Evolutionary conservation across 2,113 vertebrate genomes (phyloP).

Genomic region (Tupaia chinensis): DNA sequence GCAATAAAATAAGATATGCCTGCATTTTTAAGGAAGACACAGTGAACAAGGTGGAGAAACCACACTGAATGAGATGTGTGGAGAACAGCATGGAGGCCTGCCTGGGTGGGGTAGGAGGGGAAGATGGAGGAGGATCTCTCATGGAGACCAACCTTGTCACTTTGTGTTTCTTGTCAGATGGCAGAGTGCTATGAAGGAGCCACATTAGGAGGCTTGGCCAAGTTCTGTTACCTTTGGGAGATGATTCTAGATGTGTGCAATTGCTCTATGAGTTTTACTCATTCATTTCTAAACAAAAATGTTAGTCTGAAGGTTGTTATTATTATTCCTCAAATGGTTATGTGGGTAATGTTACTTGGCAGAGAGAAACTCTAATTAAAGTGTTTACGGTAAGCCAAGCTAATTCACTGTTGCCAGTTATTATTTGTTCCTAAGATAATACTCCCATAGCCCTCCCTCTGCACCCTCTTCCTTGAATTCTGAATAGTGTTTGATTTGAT

Average conservation of each 20-base stretch:
- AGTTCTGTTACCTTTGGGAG: neutral
- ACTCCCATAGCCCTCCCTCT: neutral
- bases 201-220: neutral
- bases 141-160: rapidly evolving
- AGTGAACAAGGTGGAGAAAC: neutral
- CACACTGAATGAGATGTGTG: neutral
- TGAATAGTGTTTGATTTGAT: neutral
- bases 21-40: neutral
- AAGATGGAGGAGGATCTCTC: neutral
- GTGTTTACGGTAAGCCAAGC: neutral
- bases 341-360: neutral
- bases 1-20: too few relatives aligned
- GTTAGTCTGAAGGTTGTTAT: neutral
- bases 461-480: neutral
- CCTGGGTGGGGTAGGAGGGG: neutral
- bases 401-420: neutral
- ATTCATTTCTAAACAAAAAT: neutral
- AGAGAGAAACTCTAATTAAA: conserved; percentile 25
- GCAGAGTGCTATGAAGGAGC: neutral
- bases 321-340: neutral
- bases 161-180: neutral
- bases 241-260: neutral
- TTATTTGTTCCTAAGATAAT: neutral
- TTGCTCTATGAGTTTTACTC: neutral
- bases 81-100: neutral